Conservation (phyloP, 2,113 vertebrate species). For the Atlantisia rogersi region DNA sequence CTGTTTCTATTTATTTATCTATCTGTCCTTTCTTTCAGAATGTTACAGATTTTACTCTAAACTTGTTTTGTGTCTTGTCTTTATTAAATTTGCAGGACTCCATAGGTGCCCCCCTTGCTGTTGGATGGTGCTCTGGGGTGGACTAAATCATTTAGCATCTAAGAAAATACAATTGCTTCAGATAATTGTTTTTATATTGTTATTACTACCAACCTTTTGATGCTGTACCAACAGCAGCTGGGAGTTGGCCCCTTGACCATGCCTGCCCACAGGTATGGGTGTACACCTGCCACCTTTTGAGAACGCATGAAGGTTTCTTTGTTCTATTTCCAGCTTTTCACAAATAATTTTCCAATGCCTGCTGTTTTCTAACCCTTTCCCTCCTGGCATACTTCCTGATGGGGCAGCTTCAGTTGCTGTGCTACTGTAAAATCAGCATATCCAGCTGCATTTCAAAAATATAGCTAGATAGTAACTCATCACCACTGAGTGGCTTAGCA, state of each 20-base stretch:
- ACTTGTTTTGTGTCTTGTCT: neutral
- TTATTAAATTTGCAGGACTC: neutral
- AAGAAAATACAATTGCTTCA: neutral
- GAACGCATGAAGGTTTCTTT: neutral
- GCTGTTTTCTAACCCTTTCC: neutral
- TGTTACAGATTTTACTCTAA: neutral
- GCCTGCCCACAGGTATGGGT: neutral
- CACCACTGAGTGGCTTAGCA: neutral
- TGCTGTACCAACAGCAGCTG: neutral
- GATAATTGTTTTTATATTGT: neutral
- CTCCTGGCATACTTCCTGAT: neutral
- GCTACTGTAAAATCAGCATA: neutral
- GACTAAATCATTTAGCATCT: neutral
- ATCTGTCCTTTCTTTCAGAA: neutral
- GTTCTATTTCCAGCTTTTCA: neutral
- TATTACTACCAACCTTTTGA: neutral
- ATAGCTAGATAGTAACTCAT: neutral
- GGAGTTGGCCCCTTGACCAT: neutral
- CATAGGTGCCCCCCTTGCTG: fast-evolving
- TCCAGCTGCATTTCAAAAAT: neutral
- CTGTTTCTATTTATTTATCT: neutral
- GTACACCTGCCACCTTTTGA: neutral
- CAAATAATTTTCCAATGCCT: neutral
- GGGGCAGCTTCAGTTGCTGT: neutral
- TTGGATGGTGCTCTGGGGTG: neutral